Evolutionary conservation across 2,888 invertebrate genomes (phyloP).

Genomic region (Pandemis cinnamomeana): DNA sequence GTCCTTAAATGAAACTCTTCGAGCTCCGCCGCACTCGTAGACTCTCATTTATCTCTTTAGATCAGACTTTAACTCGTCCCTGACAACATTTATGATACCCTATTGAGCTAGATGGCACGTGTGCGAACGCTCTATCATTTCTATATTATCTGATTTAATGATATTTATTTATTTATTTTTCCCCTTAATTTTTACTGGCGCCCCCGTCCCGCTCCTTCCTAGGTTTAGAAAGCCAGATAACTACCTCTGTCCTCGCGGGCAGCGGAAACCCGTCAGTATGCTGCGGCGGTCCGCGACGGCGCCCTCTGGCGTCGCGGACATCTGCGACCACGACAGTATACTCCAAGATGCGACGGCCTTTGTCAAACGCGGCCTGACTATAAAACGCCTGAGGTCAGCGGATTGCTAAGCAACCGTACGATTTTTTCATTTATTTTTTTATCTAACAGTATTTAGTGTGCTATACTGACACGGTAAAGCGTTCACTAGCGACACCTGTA

Average conservation of each 20-base stretch:
- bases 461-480: conserved; percentile 74
- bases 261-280: conserved; percentile 65
- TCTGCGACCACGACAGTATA: conserved; percentile 72
- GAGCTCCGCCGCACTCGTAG: too few relatives aligned
- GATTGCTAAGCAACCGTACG: conserved; percentile 76
- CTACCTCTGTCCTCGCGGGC: conserved; percentile 74
- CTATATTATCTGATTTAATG: conserved; percentile 41
- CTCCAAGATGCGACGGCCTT: conserved; percentile 81
- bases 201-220: conserved; percentile 64
- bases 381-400: conserved; percentile 84
- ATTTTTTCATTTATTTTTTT: conserved; percentile 64
- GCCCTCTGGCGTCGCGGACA: conserved; percentile 70
- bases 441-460: conserved; percentile 77
- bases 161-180: conserved; percentile 70
- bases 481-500: conserved; percentile 61
- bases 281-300: conserved; percentile 78
- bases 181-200: conserved; percentile 60
- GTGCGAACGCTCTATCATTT: conserved; percentile 59
- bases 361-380: conserved; percentile 81
- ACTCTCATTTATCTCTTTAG: too few relatives aligned
- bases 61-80: conserved; percentile 5
- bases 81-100: background rate
- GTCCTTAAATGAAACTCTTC: too few relatives aligned
- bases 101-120: conserved; percentile 35
- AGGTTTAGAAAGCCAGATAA: conserved; percentile 84